These are phyloP conservation scores for Condylostylus longicornis DNA, from an alignment of 1,140 invertebrate species.

Conservation along the genomic window DNA sequence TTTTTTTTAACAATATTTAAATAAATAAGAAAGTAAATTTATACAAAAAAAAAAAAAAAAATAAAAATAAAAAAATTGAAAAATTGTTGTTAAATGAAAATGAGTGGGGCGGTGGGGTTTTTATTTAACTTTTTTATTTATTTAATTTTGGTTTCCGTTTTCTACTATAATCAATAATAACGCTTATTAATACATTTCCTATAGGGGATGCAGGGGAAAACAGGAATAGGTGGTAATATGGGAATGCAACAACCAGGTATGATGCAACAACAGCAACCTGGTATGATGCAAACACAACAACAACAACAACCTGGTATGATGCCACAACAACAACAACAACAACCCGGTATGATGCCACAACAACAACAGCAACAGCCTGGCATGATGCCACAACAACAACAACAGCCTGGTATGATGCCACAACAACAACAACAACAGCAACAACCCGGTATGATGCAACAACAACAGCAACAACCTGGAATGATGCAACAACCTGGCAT, in stretches of 20 bases:
- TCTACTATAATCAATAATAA: no score
- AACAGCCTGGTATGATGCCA: constrained; percentile 26
- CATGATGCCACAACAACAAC: constrained; percentile 20
- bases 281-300: constrained; percentile 17
- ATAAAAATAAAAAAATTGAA: no score
- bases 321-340: constrained; percentile 28
- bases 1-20: no score
- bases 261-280: constrained; percentile 27
- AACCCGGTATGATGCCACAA: constrained; percentile 24
- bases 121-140: not conserved
- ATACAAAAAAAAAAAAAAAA: no score
- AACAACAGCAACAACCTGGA: constrained; percentile 29
- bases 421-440: constrained; percentile 29
- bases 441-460: constrained; percentile 24
- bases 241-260: constrained; percentile 33
- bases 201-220: constrained; percentile 42
- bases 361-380: constrained; percentile 30
- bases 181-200: no score
- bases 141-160: no score
- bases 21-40: no score
- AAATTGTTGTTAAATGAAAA: no score
- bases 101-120: constrained; percentile 5
- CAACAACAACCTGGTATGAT: constrained; percentile 30
- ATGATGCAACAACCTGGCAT: constrained; percentile 19
- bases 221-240: constrained; percentile 44